phyloP scores from a whole-genome alignment of 2,888 invertebrate genomes.

The Hedya salicella region DNA sequence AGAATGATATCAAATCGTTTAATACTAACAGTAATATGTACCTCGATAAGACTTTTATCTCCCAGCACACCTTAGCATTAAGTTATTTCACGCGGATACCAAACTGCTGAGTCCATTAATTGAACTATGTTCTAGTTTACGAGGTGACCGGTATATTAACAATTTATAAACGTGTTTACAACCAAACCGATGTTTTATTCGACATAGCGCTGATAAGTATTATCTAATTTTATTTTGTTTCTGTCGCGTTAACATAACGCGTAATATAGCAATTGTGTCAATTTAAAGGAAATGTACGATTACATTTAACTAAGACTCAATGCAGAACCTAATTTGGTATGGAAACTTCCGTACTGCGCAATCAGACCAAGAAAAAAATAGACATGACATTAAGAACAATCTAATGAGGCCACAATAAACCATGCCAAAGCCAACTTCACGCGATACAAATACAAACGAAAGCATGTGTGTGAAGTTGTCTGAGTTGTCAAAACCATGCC shows the following conservation, averaged over 20 bases:
- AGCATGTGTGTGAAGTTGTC: too few relatives aligned
- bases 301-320: too few relatives aligned
- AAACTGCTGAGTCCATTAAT: conserved; percentile 62
- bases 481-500: too few relatives aligned
- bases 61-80: conserved; percentile 31
- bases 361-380: too few relatives aligned
- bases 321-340: too few relatives aligned
- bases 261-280: not conserved
- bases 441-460: too few relatives aligned
- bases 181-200: conserved; percentile 44
- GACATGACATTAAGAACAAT: too few relatives aligned
- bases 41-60: conserved; percentile 31
- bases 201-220: conserved; percentile 30
- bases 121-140: conserved; percentile 46
- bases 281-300: not conserved
- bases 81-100: conserved; percentile 45
- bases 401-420: too few relatives aligned
- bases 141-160: conserved; percentile 47
- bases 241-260: not conserved
- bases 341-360: too few relatives aligned
- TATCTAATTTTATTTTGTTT: conserved; percentile 19
- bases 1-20: conserved; percentile 6
- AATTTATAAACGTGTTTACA: conserved; percentile 50
- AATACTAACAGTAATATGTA: conserved; percentile 25
- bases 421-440: too few relatives aligned